Base-by-base conservation (phyloP, 2,888 invertebrate genomes). In the Sarcophaga subvicina region DNA sequence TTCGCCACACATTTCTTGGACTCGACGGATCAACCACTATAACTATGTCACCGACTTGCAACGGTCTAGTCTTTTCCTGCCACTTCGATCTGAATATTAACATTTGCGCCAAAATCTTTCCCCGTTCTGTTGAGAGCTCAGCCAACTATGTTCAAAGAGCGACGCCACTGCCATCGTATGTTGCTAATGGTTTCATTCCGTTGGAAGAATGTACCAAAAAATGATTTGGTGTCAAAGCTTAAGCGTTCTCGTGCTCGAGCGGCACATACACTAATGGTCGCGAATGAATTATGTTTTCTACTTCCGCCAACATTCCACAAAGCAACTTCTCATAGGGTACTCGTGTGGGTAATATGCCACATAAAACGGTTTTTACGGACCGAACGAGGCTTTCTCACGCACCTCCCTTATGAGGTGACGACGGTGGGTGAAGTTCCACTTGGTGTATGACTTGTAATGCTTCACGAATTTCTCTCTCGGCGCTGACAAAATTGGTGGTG, bases 351-450 rank as follows among this genome's bases (percentile, higher is more conserved):
- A 89, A 60, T 2, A 87, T 73, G 6, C 72, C 71, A 2, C 49
- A 63, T 8, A 91, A 60, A 0, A 89, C 84, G 4, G 37, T 80
- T 60, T 89, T 88, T 5, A 89, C 72, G 2, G 86, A 78, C 4
- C 70, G 76, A 4, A 87, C 80, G 8, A 88, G 67, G 0, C 89
- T 71, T 85, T 80, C 27, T 88, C 89, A 49, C 81, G 89, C 87
- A 78, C 82, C 85, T 4, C 49, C 81, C 49, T 80, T 89, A 47
- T 89, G 89, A 4, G 89, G 89, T 8, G 89, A 64, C 1, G 80
- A 81, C 2, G 89, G 90, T 2, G 89, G 89, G 27, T 90, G 70
- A 90, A 90, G 5, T 81, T 81, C 90, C 89, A 89, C n/a, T 83
- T 73, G 25, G 73, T 73, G 20, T 69, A 75, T 27, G 83, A 45